A percentile compares a stretch with the other conserved stretches of the same genome.
phyloP scores from a whole-genome alignment of 2,113 vertebrate genomes.

The Psophia crepitans region DNA sequence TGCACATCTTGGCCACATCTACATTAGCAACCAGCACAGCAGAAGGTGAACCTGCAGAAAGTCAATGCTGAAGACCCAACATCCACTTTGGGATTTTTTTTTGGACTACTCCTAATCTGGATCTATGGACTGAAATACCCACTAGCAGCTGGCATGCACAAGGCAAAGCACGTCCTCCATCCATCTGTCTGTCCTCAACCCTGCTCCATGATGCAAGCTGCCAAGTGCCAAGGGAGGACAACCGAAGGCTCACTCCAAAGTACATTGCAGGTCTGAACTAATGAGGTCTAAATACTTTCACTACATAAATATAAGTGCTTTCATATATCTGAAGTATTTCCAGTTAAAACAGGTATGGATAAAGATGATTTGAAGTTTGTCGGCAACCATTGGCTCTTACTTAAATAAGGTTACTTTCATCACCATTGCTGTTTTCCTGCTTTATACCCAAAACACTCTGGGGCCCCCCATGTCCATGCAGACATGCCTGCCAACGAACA shows the following conservation, averaged over 20 bases:
- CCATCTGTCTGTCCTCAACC: neutral
- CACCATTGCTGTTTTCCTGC: neutral
- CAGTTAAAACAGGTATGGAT: neutral
- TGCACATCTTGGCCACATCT: neutral
- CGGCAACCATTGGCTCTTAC: neutral
- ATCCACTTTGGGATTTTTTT: neutral
- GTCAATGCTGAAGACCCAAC: neutral
- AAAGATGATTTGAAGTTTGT: neutral
- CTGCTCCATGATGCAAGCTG: neutral
- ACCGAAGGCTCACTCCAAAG: neutral
- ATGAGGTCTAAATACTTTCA: neutral
- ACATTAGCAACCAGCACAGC: neutral
- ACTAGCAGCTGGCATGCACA: fast-evolving
- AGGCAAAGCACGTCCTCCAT: neutral
- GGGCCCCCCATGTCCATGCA: neutral
- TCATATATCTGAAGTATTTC: neutral
- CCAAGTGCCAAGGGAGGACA: neutral
- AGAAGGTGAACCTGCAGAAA: neutral
- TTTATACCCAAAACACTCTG: neutral
- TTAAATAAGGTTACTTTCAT: neutral
- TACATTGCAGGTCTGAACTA: neutral
- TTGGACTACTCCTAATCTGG: neutral
- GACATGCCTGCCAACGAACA: neutral
- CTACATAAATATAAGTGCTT: neutral
- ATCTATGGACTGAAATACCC: neutral